Percentiles rank a stretch among this genome's conserved stretches.
These are phyloP conservation scores for Acinonyx jubatus DNA, from an alignment of 2,113 vertebrate species.

Conservation along the genomic window DNA sequence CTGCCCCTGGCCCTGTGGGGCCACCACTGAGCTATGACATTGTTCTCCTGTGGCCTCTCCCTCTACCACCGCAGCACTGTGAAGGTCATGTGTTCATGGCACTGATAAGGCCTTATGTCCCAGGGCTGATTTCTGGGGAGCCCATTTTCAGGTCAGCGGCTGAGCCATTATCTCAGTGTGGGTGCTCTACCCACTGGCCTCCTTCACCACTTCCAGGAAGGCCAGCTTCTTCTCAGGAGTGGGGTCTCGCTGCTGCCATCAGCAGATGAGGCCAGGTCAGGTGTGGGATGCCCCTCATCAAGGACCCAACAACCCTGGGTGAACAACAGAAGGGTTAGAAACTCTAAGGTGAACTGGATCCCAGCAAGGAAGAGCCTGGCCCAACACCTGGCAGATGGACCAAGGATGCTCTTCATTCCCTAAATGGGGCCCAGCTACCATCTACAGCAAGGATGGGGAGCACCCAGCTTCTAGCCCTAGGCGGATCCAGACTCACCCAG, in stretches of 20 bases:
- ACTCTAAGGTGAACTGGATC: background rate
- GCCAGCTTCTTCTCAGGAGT: background rate
- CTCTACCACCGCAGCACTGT: accelerated
- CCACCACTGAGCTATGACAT: too few relatives aligned
- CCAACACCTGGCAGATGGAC: background rate
- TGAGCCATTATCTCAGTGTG: background rate
- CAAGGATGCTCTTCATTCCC: background rate
- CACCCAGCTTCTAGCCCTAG: background rate
- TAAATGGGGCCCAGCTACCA: background rate
- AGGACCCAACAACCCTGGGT: background rate
- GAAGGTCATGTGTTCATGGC: accelerated
- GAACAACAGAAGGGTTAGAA: background rate
- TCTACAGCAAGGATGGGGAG: background rate
- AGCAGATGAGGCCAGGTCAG: background rate
- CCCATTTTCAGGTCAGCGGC: accelerated
- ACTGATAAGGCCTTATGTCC: too few relatives aligned
- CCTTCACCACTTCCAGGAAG: background rate
- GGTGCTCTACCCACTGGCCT: background rate
- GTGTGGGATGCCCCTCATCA: background rate
- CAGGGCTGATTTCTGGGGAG: background rate
- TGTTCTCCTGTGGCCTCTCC: background rate
- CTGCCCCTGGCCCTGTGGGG: background rate
- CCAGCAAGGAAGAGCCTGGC: too few relatives aligned
- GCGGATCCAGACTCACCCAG: background rate
- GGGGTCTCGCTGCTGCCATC: accelerated